Evolutionary conservation across 2,113 vertebrate genomes (phyloP), one percentile per base, ranked within the genome.

Genomic region (Daboia siamensis): DNA sequence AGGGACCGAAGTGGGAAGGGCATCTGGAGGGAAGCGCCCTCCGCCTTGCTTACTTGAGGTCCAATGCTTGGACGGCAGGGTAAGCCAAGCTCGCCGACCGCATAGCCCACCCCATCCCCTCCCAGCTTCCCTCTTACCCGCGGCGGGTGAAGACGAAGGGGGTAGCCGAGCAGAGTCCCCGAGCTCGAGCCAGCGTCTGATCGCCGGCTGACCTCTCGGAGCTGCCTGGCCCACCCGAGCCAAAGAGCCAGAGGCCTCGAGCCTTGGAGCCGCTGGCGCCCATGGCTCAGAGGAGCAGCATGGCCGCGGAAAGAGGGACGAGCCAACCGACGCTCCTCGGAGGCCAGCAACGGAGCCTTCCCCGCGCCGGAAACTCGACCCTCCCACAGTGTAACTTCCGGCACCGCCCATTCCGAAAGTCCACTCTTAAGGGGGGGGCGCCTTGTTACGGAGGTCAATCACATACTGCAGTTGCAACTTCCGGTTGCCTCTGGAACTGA

Each of bases 91-190:
- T 52, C 39, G n/a, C 48, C 33, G 57, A 3, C 48, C 24, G 17
- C 87, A 3, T 8, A 33, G 15, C 29, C 17, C 15, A 1, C 12
- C 51, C 29, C 29, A 6, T 48, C 8, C 80, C 93, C 92, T 7
- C 3, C 39, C 33, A 9, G 1, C n/a, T 52, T 3, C 57, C 0
- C 10, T 94, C 96, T 97, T 98, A 99, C 98, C 99, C 98, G 92
- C 98, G 98, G 74, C 99, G 98, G 84, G 98, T 99, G 96, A 99
- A 99, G 93, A 99, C 98, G 96, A 99, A 99, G 0, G 98, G 98
- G 48, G 98, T 98, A 59, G 98, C 98, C 54, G 95, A 98, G 93
- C 98, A 98, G 90, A 95, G 96, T 51, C 97, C 95, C 95, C 98
- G 98, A 86, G 98, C 96, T 29, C 98, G 97, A 91, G 98, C 97